Base-by-base conservation (phyloP, 2,113 vertebrate genomes). In the Semicossyphus pulcher region DNA sequence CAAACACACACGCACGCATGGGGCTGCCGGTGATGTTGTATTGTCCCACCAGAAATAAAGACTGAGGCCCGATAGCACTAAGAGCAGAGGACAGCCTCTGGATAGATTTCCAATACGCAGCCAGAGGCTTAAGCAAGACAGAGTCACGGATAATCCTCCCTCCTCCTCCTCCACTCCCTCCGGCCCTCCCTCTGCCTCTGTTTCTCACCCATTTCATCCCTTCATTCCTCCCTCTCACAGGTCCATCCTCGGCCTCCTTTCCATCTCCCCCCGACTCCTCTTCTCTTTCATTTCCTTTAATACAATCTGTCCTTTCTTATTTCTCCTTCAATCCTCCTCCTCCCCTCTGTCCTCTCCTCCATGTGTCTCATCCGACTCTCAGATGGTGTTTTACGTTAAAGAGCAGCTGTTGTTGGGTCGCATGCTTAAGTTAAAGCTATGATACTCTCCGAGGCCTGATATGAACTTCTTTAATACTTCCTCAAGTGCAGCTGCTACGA, bases 31-130 rank as follows among this genome's bases (percentile, higher is more conserved):
- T 85, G 72, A 64, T 78, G 74, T 39, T 41, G 23, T 44, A 84
- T 52, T 59, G 68, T 80, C 71, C 69, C 84, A 81, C 31, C 62
- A 89, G 62, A 78, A 90, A 87, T 87, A 68, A 88, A 89, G 82
- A 86, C 84, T 45, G 65, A 84, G 84, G 75, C 70, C 84, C 16
- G 48, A 83, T 86, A 79, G 82, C 66, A 34, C 72, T 79, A 69
- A 82, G 85, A 81, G 70, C 62, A 70, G 62, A 76, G 79, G 77
- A 86, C 85, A 79, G 88, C 72, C 87, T 84, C 74, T 81, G 76
- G 86, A 90, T 89, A 86, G 90, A 91, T 92, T 91, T 92, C 84
- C 85, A 83, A 91, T 89, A 89, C 44, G 49, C 75, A 86, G 73
- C 74, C 72, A 76, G 78, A 70, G 67, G 85, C 91, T 92, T 90